A percentile compares a stretch with the other conserved stretches of the same genome.
These are phyloP conservation scores for Mallotus villosus DNA, from an alignment of 2,797 vertebrate genomes.

Conservation along the genomic window DNA sequence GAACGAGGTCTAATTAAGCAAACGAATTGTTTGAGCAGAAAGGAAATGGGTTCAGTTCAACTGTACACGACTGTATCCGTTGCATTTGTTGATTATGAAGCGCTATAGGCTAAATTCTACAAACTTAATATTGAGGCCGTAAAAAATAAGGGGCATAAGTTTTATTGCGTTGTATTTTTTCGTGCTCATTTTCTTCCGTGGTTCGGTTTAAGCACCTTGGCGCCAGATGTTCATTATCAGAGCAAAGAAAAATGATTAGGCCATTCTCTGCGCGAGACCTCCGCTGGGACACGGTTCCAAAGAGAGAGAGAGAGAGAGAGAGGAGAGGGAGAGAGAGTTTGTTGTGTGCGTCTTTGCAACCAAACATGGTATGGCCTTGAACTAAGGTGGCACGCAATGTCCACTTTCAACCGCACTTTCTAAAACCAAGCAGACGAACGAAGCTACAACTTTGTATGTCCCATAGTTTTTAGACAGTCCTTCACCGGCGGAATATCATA, in stretches of 20 bases:
- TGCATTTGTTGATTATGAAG: slow-evolving; percentile 71
- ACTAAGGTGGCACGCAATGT: too few relatives aligned
- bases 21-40: slow-evolving; percentile 62
- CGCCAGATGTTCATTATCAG: slow-evolving; percentile 76
- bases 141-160: slow-evolving; percentile 63
- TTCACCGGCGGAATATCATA: too few relatives aligned
- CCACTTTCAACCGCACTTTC: too few relatives aligned
- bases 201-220: slow-evolving; percentile 60
- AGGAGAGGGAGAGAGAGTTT: neutral
- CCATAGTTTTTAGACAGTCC: too few relatives aligned
- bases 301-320: neutral
- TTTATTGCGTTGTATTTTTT: slow-evolving; percentile 67
- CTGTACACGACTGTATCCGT: slow-evolving; percentile 35
- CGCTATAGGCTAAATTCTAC: slow-evolving; percentile 53
- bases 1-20: slow-evolving; percentile 77
- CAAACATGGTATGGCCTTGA: too few relatives aligned
- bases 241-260: slow-evolving; percentile 34
- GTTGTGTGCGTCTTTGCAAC: too few relatives aligned
- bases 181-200: slow-evolving; percentile 38
- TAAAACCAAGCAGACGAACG: too few relatives aligned
- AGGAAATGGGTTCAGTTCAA: slow-evolving; percentile 74
- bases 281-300: neutral
- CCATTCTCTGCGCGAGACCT: neutral
- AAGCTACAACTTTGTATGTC: too few relatives aligned
- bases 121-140: slow-evolving; percentile 58